These are phyloP conservation scores for Ceratoteleas bidentatus DNA, from an alignment of 1,140 invertebrate genomes.

Conservation along the genomic window DNA sequence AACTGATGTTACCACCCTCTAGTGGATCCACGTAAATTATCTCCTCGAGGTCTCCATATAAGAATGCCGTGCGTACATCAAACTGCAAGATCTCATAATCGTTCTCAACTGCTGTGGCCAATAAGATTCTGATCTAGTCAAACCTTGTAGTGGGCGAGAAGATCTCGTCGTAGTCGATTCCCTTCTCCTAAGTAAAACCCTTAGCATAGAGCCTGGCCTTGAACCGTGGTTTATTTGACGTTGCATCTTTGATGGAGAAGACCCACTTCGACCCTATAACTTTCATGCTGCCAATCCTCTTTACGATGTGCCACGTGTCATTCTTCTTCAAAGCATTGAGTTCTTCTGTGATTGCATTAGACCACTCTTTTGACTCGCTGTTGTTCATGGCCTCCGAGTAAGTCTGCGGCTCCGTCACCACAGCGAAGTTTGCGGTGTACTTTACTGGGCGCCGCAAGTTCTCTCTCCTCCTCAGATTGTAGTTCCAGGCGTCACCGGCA, in stretches of 20 bases:
- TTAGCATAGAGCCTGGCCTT: slow-evolving; percentile 54
- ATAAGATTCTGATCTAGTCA: slow-evolving; percentile 68
- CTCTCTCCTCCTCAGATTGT: not conserved
- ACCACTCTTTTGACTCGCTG: slow-evolving; percentile 66
- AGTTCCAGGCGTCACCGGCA: not conserved
- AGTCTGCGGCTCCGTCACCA: slow-evolving; percentile 50
- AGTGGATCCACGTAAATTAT: slow-evolving; percentile 57
- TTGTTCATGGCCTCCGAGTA: slow-evolving; percentile 69
- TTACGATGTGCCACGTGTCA: slow-evolving; percentile 69
- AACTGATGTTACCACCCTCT: slow-evolving; percentile 10
- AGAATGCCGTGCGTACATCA: slow-evolving; percentile 66
- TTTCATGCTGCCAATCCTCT: slow-evolving; percentile 20
- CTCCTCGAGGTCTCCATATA: slow-evolving; percentile 66
- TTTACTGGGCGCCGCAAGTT: not conserved
- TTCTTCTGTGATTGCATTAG: slow-evolving; percentile 72
- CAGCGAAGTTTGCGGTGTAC: slow-evolving; percentile 24
- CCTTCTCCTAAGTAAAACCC: slow-evolving; percentile 64
- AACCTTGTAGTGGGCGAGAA: slow-evolving; percentile 63
- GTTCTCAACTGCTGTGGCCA: slow-evolving; percentile 27
- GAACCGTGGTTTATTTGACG: slow-evolving; percentile 18
- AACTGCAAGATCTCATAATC: slow-evolving; percentile 51
- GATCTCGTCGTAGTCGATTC: slow-evolving; percentile 69
- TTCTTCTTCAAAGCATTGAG: slow-evolving; percentile 68
- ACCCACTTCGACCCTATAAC: slow-evolving; percentile 72
- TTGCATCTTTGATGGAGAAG: slow-evolving; percentile 21